Percentiles rank a stretch among this genome's conserved stretches.
Conservation (phyloP, 2,888 invertebrate genomes). For the Deilephila porcellus region DNA sequence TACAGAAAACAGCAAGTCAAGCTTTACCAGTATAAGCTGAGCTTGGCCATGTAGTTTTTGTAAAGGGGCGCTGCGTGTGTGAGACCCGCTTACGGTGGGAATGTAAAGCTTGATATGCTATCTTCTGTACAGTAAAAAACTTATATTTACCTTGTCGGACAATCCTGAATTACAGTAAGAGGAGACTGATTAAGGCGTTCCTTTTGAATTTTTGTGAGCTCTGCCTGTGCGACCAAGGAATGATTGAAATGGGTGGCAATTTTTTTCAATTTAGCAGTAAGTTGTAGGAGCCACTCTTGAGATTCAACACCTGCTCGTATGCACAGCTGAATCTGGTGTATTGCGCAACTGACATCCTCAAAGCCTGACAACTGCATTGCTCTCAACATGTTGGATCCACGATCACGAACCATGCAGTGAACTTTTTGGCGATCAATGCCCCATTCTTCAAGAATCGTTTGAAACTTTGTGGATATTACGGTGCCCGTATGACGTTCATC, state of each 20-base stretch:
- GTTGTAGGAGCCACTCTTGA: constrained; percentile 33
- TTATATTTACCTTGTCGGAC: no score
- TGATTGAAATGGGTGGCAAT: constrained; percentile 37
- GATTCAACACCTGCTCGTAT: constrained; percentile 31
- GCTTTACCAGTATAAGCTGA: no score
- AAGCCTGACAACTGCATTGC: constrained; percentile 36
- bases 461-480: constrained; percentile 33
- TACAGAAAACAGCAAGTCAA: no score
- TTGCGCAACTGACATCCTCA: constrained; percentile 33
- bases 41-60: no score
- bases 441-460: constrained; percentile 36
- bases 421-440: constrained; percentile 35
- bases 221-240: constrained; percentile 33
- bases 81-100: no score
- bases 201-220: background rate
- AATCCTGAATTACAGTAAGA: no score
- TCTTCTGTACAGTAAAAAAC: no score
- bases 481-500: constrained; percentile 36
- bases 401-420: constrained; percentile 37
- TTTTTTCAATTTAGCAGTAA: constrained; percentile 34
- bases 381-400: constrained; percentile 38
- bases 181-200: background rate
- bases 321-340: constrained; percentile 36
- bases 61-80: no score
- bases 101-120: no score